Percentiles rank a stretch among this genome's conserved stretches.
phyloP scores from a whole-genome alignment of 2,797 vertebrate genomes.

The Myotis planiceps region DNA sequence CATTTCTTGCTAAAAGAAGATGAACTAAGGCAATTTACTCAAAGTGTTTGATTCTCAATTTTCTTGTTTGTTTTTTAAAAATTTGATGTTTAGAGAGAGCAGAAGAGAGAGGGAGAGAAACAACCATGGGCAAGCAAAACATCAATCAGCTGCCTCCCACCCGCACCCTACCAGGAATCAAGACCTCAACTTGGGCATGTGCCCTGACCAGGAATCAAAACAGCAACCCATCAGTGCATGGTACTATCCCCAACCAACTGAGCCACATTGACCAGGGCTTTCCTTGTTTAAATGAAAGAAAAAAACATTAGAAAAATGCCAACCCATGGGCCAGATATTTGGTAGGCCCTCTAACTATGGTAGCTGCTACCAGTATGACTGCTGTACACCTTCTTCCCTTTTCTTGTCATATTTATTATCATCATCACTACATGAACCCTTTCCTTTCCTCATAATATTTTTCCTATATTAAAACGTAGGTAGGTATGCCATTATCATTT shows the following conservation, averaged over 20 bases:
- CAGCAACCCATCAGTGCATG: background rate
- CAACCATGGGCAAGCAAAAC: background rate
- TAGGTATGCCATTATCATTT: background rate
- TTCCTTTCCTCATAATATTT: background rate
- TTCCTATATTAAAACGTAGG: background rate
- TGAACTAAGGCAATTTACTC: background rate
- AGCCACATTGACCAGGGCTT: background rate
- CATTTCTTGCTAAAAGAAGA: slow-evolving; percentile 22
- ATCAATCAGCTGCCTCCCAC: background rate
- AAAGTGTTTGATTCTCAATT: background rate
- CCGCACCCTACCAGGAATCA: background rate
- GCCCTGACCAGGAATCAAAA: background rate
- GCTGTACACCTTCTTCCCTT: background rate
- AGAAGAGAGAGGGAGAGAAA: background rate
- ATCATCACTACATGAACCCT: background rate
- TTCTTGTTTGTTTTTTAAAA: background rate
- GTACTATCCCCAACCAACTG: background rate
- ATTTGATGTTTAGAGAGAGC: background rate
- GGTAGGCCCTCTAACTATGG: background rate
- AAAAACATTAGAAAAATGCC: background rate
- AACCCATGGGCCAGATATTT: background rate
- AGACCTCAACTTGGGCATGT: background rate
- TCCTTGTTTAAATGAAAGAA: slow-evolving; percentile 38
- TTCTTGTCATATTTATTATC: background rate
- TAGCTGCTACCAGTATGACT: background rate